Evolutionary conservation across 2,113 vertebrate genomes (phyloP).

Genomic region (Hippoglossus stenolepis): DNA sequence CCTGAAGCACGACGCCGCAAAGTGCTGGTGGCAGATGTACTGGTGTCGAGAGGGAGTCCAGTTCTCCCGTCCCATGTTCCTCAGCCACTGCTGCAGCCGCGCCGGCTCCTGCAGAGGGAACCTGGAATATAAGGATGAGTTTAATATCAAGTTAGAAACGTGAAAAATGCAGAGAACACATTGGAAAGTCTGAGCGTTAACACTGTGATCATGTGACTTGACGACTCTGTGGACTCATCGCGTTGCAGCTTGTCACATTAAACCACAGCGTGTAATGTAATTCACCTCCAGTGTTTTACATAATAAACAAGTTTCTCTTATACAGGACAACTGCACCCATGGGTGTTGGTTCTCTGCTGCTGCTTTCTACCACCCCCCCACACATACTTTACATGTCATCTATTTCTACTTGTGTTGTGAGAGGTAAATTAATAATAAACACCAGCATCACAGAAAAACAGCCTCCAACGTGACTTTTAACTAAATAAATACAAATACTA

Average conservation of each 20-base stretch:
- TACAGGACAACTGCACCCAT: too few species aligned
- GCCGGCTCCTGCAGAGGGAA: constrained; percentile 83
- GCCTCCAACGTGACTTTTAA: too few species aligned
- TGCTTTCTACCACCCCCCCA: too few species aligned
- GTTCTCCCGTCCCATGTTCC: constrained; percentile 79
- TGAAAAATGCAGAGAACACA: not conserved
- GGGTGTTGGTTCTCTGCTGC: too few species aligned
- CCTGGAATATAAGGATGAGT: constrained; percentile 44
- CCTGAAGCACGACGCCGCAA: constrained; percentile 82
- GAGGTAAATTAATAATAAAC: too few species aligned
- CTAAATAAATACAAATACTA: too few species aligned
- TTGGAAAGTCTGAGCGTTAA: not conserved
- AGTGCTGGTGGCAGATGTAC: constrained; percentile 86
- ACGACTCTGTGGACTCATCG: constrained; percentile 37
- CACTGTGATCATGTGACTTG: not conserved
- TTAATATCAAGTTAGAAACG: too few species aligned
- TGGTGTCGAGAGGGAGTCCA: constrained; percentile 85
- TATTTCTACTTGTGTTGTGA: too few species aligned
- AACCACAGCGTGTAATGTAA: not conserved
- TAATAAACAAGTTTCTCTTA: too few species aligned
- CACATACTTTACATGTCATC: too few species aligned
- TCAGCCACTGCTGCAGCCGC: constrained; percentile 83
- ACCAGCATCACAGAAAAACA: too few species aligned
- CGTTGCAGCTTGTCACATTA: constrained; percentile 13
- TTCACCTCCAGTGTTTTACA: too few species aligned